Conservation (phyloP, 1,140 invertebrate genomes). For the Macrostomum lignano region DNA sequence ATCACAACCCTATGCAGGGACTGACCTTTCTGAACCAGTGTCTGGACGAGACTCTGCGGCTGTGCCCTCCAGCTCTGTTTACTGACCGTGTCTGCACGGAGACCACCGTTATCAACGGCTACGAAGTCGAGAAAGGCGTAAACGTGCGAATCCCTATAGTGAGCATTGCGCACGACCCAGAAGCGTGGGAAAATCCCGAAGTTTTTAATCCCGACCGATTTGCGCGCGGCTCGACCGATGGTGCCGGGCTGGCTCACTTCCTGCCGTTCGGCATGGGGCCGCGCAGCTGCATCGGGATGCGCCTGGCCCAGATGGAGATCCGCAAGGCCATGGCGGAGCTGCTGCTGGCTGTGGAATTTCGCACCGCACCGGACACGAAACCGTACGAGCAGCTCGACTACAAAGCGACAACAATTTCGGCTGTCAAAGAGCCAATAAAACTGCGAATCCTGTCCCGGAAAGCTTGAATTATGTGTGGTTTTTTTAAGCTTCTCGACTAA, state of each 20-base stretch:
- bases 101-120: constrained; percentile 10
- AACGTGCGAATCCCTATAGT: constrained; percentile 29
- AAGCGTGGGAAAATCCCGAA: constrained; percentile 25
- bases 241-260: constrained; percentile 6
- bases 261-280: constrained; percentile 12
- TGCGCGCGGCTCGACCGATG: not conserved
- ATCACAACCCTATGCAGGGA: no score
- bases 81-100: constrained; percentile 3
- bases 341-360: constrained; percentile 11
- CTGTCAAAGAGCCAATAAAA: no score
- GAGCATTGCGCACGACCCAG: constrained; percentile 29
- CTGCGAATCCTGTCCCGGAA: no score
- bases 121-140: constrained; percentile 11
- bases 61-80: not conserved
- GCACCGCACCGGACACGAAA: constrained; percentile 8
- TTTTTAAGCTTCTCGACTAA: no score
- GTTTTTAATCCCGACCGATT: constrained; percentile 22
- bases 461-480: no score
- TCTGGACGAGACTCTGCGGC: not conserved
- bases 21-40: no score
- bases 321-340: constrained; percentile 11
- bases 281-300: constrained; percentile 12
- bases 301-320: constrained; percentile 13
- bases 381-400: no score
- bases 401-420: no score